Base-by-base conservation (phyloP, 2,113 vertebrate genomes). In the Oncorhynchus nerka region DNA sequence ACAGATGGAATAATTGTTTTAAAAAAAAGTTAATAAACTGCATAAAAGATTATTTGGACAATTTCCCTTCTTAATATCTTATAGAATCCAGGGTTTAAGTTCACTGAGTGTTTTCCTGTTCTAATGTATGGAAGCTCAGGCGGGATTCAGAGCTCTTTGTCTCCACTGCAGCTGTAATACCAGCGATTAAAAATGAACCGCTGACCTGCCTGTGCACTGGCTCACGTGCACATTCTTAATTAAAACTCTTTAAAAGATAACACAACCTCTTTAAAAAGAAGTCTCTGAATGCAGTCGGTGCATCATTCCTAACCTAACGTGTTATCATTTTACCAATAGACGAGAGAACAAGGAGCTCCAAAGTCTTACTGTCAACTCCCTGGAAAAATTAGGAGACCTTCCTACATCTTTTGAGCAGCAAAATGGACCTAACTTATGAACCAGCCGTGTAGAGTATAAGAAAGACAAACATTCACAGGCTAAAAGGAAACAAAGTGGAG, bases 141-240 rank as follows among this genome's bases (percentile, higher is more conserved):
- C 59, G 24, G 71, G 22, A 64, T 48, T 71, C 15, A 65, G 28
- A 30, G 19, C 59, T 32, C 70, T 67, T 22, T 65, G 68, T 66
- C 15, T 71, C 24, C 74, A 68, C 55, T 30, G 69, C 28, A 13
- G 64, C 59, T 73, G 45, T 13, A 24, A 80, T 61, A 24, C 3
- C 67, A 15, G 68, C 24, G 30, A 32, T 70, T 61, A 15, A 68
- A 76, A 73, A 70, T 67, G 9, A 64, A 62, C 62, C 16, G 19
- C 70, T 75, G 72, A 70, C 30, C 76, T 65, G 61, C 32, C 3
- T 59, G 76, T 55, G 22, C 68, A 69, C 24, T 61, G 68, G 74
- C 64, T 30, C n/a, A 7, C 4, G 64, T 1, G 55, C 28, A 70
- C 61, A 61, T 59, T 74, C 75, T 74, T 64, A 71, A 79, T 74